phyloP scores from a whole-genome alignment of 1,140 invertebrate species.

The Fopius arisanus region DNA sequence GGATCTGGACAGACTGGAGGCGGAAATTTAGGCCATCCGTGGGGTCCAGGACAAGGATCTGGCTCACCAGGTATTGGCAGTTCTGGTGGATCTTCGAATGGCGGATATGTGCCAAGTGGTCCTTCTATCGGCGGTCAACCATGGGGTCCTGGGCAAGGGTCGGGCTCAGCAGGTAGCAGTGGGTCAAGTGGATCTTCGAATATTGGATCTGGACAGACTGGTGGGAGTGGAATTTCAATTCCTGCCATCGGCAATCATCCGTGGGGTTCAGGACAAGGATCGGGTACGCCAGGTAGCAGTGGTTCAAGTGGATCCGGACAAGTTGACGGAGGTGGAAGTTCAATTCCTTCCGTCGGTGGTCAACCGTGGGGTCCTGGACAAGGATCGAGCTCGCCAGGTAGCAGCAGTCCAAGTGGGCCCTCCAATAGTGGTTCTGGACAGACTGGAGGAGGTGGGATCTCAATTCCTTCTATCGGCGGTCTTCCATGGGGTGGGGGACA shows the following conservation, averaged over 20 bases:
- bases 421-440: neutral
- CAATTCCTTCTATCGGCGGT: no score
- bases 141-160: no score
- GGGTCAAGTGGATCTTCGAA: neutral
- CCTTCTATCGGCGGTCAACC: neutral
- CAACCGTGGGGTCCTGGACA: neutral
- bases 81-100: neutral
- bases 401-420: neutral
- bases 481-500: no score
- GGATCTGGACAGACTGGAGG: neutral
- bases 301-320: neutral
- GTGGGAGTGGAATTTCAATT: neutral
- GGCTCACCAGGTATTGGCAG: neutral
- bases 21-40: neutral
- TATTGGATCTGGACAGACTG: neutral
- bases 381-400: neutral
- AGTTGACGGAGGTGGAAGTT: neutral
- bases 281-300: neutral
- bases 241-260: neutral
- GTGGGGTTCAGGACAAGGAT: no score
- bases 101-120: neutral
- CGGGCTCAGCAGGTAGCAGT: neutral
- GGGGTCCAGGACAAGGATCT: neutral
- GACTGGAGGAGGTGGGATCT: neutral
- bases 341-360: neutral